Evolutionary conservation across 1,140 invertebrate genomes (phyloP), one percentile per base, ranked within the genome.

Genomic region (Drosophila nasuta): DNA sequence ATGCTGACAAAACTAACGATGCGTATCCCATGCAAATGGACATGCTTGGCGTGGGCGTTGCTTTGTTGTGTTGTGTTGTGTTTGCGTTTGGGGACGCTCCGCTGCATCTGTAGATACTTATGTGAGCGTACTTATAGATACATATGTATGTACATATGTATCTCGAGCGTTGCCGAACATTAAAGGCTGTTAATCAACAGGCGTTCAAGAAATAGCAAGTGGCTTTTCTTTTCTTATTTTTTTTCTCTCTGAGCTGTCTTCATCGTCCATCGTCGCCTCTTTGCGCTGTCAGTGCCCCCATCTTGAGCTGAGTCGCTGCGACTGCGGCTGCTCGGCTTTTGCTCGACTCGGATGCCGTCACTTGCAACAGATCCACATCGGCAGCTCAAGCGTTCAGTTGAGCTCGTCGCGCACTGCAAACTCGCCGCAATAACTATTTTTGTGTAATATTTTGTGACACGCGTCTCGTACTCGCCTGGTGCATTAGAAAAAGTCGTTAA

Each of bases 121-220:
- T 46, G 13, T 30, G 38, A 11, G 20, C 11, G 30, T 25, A 38
- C 43, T 38, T 65, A 56, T 54, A 65, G 48, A 70, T 66, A 60
- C 45, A 67, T 58, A 57, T 63, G 52, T 58, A 52, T 48, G 64
- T 66, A 60, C 43, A 67, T 57, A 57, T 63, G 46, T 58, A 52
- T 48, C 51, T 51, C 57, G 67, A 73, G 41, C 60, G 33, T 65
- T 65, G 69, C 62, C 54, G 70, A 52, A 73, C 75, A 74, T 82
- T 83, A 67, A 63, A 63, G 63, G 62, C 81, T 68, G 76, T 78
- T 85, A 83, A 83, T 83, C 81, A 83, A 85, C 81, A 81, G 81
- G 81, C 81, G 56, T 83, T 49, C 46, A 35, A 70, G 71, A 38
- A 46, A 56, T 65, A 76, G 73, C 73, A 76, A 76, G 68, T 76